Evolutionary conservation across 2,113 vertebrate genomes (phyloP), one percentile per base, ranked within the genome.

Genomic region (Balaenoptera acutorostrata): DNA sequence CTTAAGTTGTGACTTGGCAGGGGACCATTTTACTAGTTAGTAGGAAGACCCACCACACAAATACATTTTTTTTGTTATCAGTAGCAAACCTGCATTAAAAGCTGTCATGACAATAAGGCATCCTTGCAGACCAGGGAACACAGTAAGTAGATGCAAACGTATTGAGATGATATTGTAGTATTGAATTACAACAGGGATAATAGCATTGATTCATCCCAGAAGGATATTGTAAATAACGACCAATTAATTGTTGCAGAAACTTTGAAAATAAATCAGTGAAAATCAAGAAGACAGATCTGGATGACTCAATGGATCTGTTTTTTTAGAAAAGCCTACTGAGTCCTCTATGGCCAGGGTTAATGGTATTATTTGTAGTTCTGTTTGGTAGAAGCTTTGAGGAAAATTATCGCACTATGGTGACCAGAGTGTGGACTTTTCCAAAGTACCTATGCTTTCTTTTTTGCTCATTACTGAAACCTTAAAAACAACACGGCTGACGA

Each of bases 211-310:
- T 81, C 11, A 20, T 15, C 14, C 39, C 46, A 91, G 71, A 92
- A 90, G 33, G 31, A 80, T 94, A 94, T 41, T 85, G 17, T 82
- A 90, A 77, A 87, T 92, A 91, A 94, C 74, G 84, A 89, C 29
- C 55, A 97, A 87, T 96, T 96, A 94, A 88, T 92, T 88, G 41
- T 95, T 89, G 39, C 36, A 96, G 66, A 88, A 94, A 95, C 36
- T 83, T 95, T 94, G 59, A 91, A 85, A 94, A 93, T 72, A 85
- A 88, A 82, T 85, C 36, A 20, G 5, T 97, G 61, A 81, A 88
- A 90, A 95, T 81, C n/a, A 87, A 36, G 31, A 33, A 83, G 66
- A 69, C 1, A 75, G 31, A 78, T 68, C 12, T 33, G 88, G 9
- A 27, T 46, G 33, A 82, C 36, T 49, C n/a, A 33, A 11, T 61